Base-by-base conservation (phyloP, 2,113 vertebrate genomes). In the Haemorhous mexicanus region DNA sequence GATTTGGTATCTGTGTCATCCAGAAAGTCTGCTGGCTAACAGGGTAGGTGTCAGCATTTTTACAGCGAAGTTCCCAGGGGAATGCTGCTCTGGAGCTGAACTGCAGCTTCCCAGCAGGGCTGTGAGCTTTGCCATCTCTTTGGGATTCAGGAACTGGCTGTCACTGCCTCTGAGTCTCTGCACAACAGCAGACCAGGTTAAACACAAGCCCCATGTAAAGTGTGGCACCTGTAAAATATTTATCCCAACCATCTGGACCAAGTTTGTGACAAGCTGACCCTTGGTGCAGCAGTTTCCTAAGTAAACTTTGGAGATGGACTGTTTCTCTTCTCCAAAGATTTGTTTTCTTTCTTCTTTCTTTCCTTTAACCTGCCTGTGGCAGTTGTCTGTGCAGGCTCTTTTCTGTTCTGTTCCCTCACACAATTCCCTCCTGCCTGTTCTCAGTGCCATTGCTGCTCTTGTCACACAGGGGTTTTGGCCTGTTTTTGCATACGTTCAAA, bases 1-100 rank as follows among this genome's bases (percentile, higher is more conserved):
- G 85, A 91, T 89, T 92, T 84, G 47, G 47, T 87, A 47, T 84
- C 90, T 91, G 44, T 96, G 88, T 94, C 80, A 91, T 95, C 53
- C 87, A 81, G 59, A 84, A 79, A 86, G 73, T 84, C 88, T 92
- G 72, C 70, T 90, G 88, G 70, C 59, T 81, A 30, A 72, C 72
- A 68, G 85, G 59, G 30, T 39, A 43, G 47, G 47, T 91, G 90
- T 84, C 92, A 93, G 89, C 61, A 0, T 39, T 94, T 94, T 95
- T 70, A 28, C 63, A 52, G 44, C 2, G 0, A 49, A 32, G 27
- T 88, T 95, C 93, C 86, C 83, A 86, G 76, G 69, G 73, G 68
- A 63, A 67, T 67, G 9, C 64, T 68, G 39, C 61, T 84, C 24
- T 32, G 0, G 4, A 89, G 47, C 6, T 77, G 50, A 70, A 10